Percentiles rank a stretch among this genome's conserved stretches.
Conservation (phyloP, 92 coral and sea anemone genomes). For the Meandrina meandrites region DNA sequence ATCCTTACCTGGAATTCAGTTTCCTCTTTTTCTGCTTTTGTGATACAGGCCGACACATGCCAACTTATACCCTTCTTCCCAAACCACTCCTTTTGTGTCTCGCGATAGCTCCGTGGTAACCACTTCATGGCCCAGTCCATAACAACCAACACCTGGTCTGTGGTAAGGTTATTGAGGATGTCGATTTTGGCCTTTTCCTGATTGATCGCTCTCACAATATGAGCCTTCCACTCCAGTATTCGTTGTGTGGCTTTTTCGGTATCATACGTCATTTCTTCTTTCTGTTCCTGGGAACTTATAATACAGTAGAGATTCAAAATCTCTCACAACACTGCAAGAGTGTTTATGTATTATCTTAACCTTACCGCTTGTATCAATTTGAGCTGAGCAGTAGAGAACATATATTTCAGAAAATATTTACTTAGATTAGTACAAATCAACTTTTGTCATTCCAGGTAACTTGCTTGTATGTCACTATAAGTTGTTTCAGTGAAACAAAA, state of each 20-base stretch:
- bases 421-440: slow-evolving; percentile 1
- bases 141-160: slow-evolving; percentile 35
- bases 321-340: too few relatives aligned
- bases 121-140: slow-evolving; percentile 64
- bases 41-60: slow-evolving; percentile 60
- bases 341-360: too few relatives aligned
- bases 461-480: slow-evolving; percentile 7
- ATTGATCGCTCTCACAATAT: slow-evolving; percentile 35
- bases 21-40: slow-evolving; percentile 24
- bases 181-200: slow-evolving; percentile 39
- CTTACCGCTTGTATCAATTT: too few relatives aligned
- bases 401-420: too few relatives aligned
- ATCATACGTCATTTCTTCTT: slow-evolving; percentile 40
- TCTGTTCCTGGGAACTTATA: slow-evolving; percentile 39
- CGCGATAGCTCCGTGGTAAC: slow-evolving; percentile 41
- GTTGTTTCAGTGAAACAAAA: too few relatives aligned
- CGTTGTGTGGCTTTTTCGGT: slow-evolving; percentile 40
- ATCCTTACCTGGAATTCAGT: slow-evolving; percentile 32
- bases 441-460: not conserved
- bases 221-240: slow-evolving; percentile 44
- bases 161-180: slow-evolving; percentile 30
- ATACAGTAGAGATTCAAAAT: not conserved
- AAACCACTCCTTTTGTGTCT: slow-evolving; percentile 60
- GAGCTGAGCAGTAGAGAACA: too few relatives aligned
- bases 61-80: slow-evolving; percentile 60